Evolutionary conservation across 2,797 vertebrate species (phyloP).

Genomic region (Darevskia nairensis): DNA sequence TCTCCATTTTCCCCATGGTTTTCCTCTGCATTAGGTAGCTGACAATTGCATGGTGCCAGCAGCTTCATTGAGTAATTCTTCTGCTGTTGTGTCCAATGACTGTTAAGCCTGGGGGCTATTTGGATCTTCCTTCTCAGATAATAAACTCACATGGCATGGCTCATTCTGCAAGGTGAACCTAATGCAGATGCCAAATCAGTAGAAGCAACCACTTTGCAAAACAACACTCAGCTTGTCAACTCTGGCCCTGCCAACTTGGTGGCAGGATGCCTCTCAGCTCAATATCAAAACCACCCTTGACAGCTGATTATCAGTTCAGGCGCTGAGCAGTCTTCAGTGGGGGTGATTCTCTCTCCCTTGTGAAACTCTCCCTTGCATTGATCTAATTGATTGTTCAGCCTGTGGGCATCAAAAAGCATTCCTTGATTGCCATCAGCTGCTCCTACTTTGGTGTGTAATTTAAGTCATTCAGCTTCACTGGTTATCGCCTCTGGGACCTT

Average conservation of each 20-base stretch:
- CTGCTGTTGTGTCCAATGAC: no score
- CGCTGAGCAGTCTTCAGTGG: fast-evolving
- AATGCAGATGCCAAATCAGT: fast-evolving
- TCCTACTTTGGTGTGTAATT: background rate
- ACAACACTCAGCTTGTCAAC: background rate
- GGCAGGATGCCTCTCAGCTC: background rate
- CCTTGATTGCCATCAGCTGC: background rate
- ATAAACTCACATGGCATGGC: no score
- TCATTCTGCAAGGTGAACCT: background rate
- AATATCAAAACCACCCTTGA: background rate
- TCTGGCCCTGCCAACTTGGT: background rate
- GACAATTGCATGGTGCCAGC: no score
- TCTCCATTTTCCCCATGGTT: no score
- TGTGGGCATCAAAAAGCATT: background rate
- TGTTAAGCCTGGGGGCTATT: no score
- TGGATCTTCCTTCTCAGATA: no score
- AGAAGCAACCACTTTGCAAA: background rate
- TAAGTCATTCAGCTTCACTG: background rate
- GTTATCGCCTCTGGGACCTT: background rate
- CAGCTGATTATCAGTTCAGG: background rate
- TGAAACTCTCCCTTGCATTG: background rate
- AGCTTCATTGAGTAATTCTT: no score
- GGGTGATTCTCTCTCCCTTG: fast-evolving
- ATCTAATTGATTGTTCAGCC: background rate
- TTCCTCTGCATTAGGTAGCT: no score